These are phyloP conservation scores for Eulemur rubriventer DNA, from an alignment of 2,797 vertebrate species.

Conservation along the genomic window DNA sequence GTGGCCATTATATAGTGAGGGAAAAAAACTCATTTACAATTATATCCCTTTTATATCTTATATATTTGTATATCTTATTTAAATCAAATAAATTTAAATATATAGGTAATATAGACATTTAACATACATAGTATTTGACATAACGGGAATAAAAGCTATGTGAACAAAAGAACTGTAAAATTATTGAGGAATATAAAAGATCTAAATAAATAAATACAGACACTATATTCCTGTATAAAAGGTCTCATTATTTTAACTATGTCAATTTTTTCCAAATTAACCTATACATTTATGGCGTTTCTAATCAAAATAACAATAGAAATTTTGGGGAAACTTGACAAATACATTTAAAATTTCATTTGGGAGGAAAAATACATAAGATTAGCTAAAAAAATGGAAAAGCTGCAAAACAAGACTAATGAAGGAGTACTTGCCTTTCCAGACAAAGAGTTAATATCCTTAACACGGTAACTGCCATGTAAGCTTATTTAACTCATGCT, in stretches of 20 bases:
- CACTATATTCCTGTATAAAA: background rate
- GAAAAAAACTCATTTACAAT: background rate
- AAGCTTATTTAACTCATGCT: no score
- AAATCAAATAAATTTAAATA: background rate
- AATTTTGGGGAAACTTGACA: background rate
- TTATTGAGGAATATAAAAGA: constrained; percentile 18
- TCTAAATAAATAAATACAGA: background rate
- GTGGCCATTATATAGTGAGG: background rate
- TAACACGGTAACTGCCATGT: background rate
- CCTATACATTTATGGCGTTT: background rate
- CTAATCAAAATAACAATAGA: constrained; percentile 20
- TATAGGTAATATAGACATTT: background rate
- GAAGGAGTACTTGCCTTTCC: background rate
- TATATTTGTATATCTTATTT: background rate
- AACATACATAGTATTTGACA: background rate
- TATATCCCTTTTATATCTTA: background rate
- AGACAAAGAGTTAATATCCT: background rate
- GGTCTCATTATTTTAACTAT: background rate
- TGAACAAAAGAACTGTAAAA: constrained; percentile 33
- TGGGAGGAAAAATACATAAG: background rate
- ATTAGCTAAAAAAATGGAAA: background rate
- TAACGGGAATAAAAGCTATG: constrained; percentile 7
- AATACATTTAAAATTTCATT: constrained; percentile 39
- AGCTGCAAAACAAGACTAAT: background rate
- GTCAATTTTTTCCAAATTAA: background rate